Conservation (phyloP, 1,140 invertebrate genomes). For the Aphelenchoides besseyi region DNA sequence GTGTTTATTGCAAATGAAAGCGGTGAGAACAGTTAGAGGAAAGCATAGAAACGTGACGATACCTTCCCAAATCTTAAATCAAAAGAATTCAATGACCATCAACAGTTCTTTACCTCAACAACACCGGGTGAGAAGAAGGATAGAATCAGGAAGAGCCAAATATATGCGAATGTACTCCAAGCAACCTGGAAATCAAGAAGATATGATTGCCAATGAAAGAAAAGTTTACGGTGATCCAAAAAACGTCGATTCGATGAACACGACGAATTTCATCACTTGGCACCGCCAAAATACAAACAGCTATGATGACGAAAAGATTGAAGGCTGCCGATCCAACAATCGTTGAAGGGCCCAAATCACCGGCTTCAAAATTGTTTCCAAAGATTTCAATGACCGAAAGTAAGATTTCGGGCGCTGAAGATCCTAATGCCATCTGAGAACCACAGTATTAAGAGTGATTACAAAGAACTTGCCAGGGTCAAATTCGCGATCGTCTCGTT, state of each 20-base stretch:
- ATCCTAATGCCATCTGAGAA: constrained; percentile 65
- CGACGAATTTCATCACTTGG: constrained; percentile 64
- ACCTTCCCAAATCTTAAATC: constrained; percentile 68
- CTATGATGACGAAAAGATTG: constrained; percentile 64
- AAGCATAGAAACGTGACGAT: constrained; percentile 67
- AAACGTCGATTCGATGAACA: constrained; percentile 63
- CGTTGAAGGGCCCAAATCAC: constrained; percentile 64
- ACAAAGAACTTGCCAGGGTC: constrained; percentile 65
- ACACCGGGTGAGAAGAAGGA: constrained; percentile 61
- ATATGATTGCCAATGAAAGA: constrained; percentile 34
- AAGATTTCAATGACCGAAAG: constrained; percentile 66
- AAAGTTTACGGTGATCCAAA: constrained; percentile 60
- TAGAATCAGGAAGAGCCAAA: constrained; percentile 65
- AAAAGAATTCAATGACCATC: constrained; percentile 23
- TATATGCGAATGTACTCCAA: constrained; percentile 66
- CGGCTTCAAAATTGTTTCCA: constrained; percentile 61
- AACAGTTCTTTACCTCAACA: constrained; percentile 53
- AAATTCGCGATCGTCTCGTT: constrained; percentile 68
- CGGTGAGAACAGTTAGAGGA: constrained; percentile 66
- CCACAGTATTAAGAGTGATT: constrained; percentile 31
- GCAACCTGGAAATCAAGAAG: constrained; percentile 64
- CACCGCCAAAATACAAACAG: constrained; percentile 65
- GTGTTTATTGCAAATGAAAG: constrained; percentile 64
- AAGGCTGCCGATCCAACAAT: constrained; percentile 68
- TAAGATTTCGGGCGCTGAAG: constrained; percentile 67